A percentile compares a stretch with the other conserved stretches of the same genome.
phyloP scores from a whole-genome alignment of 2,113 vertebrate species.

The Gobiocypris rarus region DNA sequence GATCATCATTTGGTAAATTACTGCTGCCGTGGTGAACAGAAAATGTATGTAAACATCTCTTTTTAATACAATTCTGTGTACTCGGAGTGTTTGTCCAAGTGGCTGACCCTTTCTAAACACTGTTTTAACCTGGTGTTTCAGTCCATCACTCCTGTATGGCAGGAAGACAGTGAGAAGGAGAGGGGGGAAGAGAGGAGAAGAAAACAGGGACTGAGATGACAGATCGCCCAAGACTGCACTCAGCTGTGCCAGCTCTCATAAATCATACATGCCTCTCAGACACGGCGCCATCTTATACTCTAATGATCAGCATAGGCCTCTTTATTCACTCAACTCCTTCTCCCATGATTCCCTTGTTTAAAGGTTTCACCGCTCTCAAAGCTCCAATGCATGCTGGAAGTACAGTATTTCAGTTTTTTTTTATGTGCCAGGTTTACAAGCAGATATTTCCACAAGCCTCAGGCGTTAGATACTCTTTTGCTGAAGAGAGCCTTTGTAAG shows the following conservation, averaged over 20 bases:
- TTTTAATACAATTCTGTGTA: background rate
- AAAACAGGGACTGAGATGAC: slow-evolving; percentile 57
- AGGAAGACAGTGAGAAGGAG: slow-evolving; percentile 40
- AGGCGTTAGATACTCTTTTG: background rate
- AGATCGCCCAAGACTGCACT: slow-evolving; percentile 52
- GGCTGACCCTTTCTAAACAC: background rate
- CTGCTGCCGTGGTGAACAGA: background rate
- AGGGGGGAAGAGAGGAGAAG: background rate
- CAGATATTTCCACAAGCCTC: background rate
- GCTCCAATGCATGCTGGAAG: slow-evolving; percentile 1
- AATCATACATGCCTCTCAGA: slow-evolving; percentile 56
- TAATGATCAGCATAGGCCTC: slow-evolving; percentile 53
- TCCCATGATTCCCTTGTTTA: slow-evolving; percentile 26
- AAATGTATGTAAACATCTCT: slow-evolving; percentile 13
- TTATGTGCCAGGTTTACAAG: background rate
- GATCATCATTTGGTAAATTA: background rate
- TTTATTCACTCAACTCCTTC: slow-evolving; percentile 21
- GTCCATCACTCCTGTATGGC: slow-evolving; percentile 48
- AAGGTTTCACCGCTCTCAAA: slow-evolving; percentile 24
- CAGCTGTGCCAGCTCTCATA: slow-evolving; percentile 57
- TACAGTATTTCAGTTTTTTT: slow-evolving; percentile 35
- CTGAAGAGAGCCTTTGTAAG: background rate
- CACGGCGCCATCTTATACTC: slow-evolving; percentile 53
- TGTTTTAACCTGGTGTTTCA: slow-evolving; percentile 33
- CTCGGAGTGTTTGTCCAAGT: slow-evolving; percentile 16